Conservation (phyloP, 1,140 invertebrate species). For the Telenomus remus region DNA sequence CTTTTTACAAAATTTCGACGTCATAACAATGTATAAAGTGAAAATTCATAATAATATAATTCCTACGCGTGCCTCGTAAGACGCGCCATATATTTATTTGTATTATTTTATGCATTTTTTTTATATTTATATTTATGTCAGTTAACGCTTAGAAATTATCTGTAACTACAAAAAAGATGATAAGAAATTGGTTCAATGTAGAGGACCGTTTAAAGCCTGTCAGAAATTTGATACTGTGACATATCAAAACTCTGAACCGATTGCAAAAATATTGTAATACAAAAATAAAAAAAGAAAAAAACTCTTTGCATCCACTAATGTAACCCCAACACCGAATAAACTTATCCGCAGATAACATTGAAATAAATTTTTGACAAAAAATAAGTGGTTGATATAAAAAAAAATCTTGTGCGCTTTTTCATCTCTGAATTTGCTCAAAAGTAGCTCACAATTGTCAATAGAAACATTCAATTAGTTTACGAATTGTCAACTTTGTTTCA, state of each 20-base stretch:
- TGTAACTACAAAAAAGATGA: slow-evolving; percentile 31
- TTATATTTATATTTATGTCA: slow-evolving; percentile 46
- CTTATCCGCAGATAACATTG: slow-evolving; percentile 43
- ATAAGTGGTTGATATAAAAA: slow-evolving; percentile 7
- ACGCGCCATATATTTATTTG: slow-evolving; percentile 24
- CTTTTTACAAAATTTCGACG: slow-evolving; percentile 40
- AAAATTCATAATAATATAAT: slow-evolving; percentile 31
- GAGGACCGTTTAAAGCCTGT: slow-evolving; percentile 25
- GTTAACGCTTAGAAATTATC: slow-evolving; percentile 45
- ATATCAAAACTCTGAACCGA: slow-evolving; percentile 27
- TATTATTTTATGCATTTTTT: slow-evolving; percentile 37
- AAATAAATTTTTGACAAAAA: slow-evolving; percentile 27
- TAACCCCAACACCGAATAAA: slow-evolving; percentile 66
- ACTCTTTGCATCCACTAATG: slow-evolving; percentile 44
- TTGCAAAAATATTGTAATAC: slow-evolving; percentile 38
- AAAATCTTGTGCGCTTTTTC: slow-evolving; percentile 17
- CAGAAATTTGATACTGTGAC: slow-evolving; percentile 30
- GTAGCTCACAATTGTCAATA: too few species aligned
- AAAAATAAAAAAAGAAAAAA: too few species aligned
- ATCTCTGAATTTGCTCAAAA: too few species aligned
- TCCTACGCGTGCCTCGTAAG: slow-evolving; percentile 6
- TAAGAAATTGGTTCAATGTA: slow-evolving; percentile 33
- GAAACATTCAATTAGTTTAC: too few species aligned
- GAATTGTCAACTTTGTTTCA: too few species aligned
- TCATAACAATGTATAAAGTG: slow-evolving; percentile 45